Evolutionary conservation across 2,888 invertebrate genomes (phyloP).

Genomic region (Heliconius charithonia): DNA sequence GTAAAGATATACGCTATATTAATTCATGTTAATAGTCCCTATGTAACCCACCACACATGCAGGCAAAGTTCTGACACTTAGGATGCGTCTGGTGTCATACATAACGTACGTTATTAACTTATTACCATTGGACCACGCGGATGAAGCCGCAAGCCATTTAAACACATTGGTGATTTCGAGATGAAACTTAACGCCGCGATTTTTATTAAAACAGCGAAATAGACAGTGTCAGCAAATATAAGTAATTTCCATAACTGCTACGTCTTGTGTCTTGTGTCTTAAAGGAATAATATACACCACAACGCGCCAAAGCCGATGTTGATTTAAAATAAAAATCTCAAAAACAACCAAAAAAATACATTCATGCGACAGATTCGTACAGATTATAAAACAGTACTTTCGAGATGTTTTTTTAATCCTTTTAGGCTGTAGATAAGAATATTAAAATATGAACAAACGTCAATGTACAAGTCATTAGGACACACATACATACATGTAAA

Average conservation of each 20-base stretch:
- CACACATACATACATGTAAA: not conserved
- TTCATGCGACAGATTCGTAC: not conserved
- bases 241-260: too few relatives aligned
- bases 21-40: not conserved
- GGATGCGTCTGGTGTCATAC: not conserved
- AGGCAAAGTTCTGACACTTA: not conserved
- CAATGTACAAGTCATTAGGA: not conserved
- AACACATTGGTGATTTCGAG: too few relatives aligned
- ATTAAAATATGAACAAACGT: not conserved
- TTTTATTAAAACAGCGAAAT: not conserved
- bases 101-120: not conserved
- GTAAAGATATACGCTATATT: not conserved
- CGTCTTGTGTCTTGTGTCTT: too few relatives aligned
- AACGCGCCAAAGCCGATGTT: not conserved
- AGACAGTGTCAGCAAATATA: too few relatives aligned
- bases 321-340: not conserved
- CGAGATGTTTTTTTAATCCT: not conserved
- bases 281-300: too few relatives aligned
- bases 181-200: not conserved
- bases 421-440: not conserved
- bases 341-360: not conserved
- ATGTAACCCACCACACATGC: not conserved
- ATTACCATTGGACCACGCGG: not conserved
- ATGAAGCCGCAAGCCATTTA: not conserved
- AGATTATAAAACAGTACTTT: constrained; percentile 6